Evolutionary conservation across 2,113 vertebrate genomes (phyloP).

Genomic region (Nothobranchius kuhntae): DNA sequence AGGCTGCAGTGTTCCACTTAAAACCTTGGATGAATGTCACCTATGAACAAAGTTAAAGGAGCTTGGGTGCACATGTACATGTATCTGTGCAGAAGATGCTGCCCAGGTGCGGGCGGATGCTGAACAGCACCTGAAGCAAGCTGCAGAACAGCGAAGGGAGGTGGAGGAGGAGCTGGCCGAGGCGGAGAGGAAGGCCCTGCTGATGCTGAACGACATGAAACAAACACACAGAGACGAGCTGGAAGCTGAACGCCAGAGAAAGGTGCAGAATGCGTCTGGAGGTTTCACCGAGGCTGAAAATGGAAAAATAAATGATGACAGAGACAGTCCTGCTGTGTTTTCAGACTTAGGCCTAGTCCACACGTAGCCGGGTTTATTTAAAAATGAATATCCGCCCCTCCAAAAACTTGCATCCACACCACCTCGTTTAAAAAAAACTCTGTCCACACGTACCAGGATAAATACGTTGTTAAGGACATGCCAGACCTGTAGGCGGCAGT

Average conservation of each 20-base stretch:
- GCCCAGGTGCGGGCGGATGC: slow-evolving; percentile 62
- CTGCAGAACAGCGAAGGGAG: slow-evolving; percentile 60
- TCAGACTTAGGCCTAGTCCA: too few species aligned
- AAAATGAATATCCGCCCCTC: too few species aligned
- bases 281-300: not conserved
- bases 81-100: slow-evolving; percentile 68
- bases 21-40: slow-evolving; percentile 26
- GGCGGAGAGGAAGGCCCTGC: slow-evolving; percentile 67
- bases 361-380: too few species aligned
- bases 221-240: slow-evolving; percentile 76
- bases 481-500: too few species aligned
- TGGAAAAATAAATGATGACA: not conserved
- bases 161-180: slow-evolving; percentile 68
- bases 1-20: slow-evolving; percentile 36
- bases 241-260: slow-evolving; percentile 71
- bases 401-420: too few species aligned
- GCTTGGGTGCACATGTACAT: slow-evolving; percentile 8
- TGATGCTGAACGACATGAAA: slow-evolving; percentile 66
- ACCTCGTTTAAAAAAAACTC: too few species aligned
- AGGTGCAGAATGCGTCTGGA: slow-evolving; percentile 62
- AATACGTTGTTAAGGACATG: too few species aligned
- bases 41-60: slow-evolving; percentile 29
- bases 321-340: too few species aligned
- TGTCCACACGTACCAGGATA: too few species aligned
- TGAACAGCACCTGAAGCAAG: slow-evolving; percentile 61